Evolutionary conservation across 2,113 vertebrate species (phyloP), one percentile per base, ranked within the genome.

Genomic region (Hassar affinis): DNA sequence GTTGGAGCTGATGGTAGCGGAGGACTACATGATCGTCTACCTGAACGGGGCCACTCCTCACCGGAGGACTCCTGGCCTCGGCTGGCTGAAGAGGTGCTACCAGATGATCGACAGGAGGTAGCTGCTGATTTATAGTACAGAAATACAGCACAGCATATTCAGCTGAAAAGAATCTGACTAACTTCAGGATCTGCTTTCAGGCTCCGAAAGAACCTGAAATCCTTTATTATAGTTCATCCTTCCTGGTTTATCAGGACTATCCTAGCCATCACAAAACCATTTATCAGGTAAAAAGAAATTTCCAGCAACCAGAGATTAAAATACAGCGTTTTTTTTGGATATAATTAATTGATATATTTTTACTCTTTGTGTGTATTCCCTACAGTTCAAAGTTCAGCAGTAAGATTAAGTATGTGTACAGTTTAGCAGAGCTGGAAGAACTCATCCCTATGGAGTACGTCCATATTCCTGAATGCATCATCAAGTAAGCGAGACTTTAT

Each of bases 21-120:
- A 99, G 91, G 97, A 99, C 88, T 99, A 99, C 84, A 96, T 99
- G 97, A 98, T 99, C 27, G 95, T 99, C 79, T 99, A 99, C 86
- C 92, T 99, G 92, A 99, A 98, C 30, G 98, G 98, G 69, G 98
- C 98, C 85, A 99, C 98, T 1, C 98, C 98, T 72, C 96, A 97
- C 90, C 95, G 97, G 85, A 97, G 94, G 85, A 99, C 98, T 97
- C 98, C 98, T 4, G 97, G 98, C 6, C 89, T 99, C 1, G 96
- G 96, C 6, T 99, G 98, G 98, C 94, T 99, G 89, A 99, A 98
- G 92, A 98, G 94, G 84, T 99, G 98, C 91, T 99, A 99, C 74
- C 96, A 98, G 89, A 99, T 99, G 98, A 99, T 99, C 91, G 98
- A 99, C 89, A 96, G 98, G 80, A 92, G 97, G 98, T 97, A 54